Conservation (phyloP, 2,797 vertebrate species). For the Phoebastria nigripes region DNA sequence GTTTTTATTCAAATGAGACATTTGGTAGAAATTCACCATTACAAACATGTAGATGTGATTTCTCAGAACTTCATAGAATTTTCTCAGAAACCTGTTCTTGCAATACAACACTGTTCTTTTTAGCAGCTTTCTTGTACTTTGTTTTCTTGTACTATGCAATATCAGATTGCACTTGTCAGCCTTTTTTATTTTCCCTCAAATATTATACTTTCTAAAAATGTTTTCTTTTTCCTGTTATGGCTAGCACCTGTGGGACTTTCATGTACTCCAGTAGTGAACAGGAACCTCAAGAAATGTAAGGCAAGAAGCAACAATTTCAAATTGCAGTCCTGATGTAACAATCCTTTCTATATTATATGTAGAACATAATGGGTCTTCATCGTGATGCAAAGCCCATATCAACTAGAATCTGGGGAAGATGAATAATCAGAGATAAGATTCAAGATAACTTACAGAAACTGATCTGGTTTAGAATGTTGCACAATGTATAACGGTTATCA, state of each 20-base stretch:
- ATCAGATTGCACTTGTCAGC: background rate
- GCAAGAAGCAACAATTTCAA: background rate
- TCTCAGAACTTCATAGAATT: background rate
- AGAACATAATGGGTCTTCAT: background rate
- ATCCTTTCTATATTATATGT: background rate
- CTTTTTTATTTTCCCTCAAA: background rate
- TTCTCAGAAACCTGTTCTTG: background rate
- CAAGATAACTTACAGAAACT: background rate
- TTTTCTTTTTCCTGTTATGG: background rate
- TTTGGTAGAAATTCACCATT: background rate
- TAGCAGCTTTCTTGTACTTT: background rate
- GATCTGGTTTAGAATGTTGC: background rate
- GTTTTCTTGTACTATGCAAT: background rate
- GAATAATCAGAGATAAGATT: background rate
- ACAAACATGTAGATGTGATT: background rate
- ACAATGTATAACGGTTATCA: background rate
- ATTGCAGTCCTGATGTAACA: background rate
- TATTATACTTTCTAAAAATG: background rate
- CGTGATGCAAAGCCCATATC: background rate
- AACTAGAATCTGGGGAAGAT: background rate
- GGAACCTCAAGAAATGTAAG: background rate
- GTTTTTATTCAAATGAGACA: slow-evolving; percentile 22
- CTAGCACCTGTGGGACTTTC: background rate
- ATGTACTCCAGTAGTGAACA: background rate
- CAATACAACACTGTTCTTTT: background rate